phyloP scores from a whole-genome alignment of 2,113 vertebrate species.

The Myocastor coypus region DNA sequence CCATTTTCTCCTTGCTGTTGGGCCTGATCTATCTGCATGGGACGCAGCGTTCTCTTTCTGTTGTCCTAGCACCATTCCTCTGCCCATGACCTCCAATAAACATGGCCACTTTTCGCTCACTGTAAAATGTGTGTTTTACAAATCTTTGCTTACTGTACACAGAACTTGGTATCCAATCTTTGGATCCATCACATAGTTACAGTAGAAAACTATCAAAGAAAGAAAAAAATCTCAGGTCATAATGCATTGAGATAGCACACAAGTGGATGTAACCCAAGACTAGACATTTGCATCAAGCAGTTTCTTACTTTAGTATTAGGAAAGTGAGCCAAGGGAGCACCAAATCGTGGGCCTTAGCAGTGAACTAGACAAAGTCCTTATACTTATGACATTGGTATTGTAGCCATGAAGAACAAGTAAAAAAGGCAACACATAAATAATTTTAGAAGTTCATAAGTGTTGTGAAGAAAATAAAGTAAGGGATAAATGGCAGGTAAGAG shows the following conservation, averaged over 20 bases:
- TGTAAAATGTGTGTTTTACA: too few species aligned
- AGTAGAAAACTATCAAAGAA: neutral
- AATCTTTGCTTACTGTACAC: neutral
- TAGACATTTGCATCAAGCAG: neutral
- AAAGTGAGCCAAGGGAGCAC: neutral
- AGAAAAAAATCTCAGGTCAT: neutral
- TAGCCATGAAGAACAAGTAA: neutral
- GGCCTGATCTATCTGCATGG: neutral
- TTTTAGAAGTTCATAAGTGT: neutral
- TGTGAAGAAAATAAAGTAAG: conserved; percentile 21
- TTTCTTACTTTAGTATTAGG: neutral
- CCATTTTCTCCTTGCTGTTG: neutral
- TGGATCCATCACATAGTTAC: neutral
- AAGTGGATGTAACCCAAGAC: neutral
- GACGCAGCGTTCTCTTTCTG: neutral
- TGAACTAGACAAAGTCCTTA: neutral
- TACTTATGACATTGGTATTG: neutral
- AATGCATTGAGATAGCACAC: neutral
- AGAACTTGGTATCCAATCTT: neutral
- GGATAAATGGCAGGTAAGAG: neutral
- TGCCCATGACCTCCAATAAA: neutral
- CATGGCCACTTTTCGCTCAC: neutral
- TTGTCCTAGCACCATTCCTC: neutral
- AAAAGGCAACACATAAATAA: neutral
- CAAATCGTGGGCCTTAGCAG: neutral